A percentile compares a stretch with the other conserved stretches of the same genome.
Evolutionary conservation across 2,888 invertebrate species (phyloP).

Genomic region (Gari tellinella): DNA sequence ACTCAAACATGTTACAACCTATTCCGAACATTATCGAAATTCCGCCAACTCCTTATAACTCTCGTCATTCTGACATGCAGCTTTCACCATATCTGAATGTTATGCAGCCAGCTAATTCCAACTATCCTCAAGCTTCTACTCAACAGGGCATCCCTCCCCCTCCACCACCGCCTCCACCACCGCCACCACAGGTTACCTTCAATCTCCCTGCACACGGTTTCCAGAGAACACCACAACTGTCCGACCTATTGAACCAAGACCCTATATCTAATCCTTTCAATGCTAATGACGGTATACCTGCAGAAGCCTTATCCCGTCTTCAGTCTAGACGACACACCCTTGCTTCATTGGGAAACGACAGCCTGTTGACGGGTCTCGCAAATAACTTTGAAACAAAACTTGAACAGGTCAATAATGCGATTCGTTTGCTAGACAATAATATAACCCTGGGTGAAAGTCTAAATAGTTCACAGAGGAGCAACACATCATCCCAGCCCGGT

Average conservation of each 20-base stretch:
- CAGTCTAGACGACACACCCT: conserved; percentile 46
- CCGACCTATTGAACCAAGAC: too few species aligned
- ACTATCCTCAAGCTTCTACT: conserved; percentile 2
- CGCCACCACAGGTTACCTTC: conserved; percentile 34
- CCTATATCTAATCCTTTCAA: too few species aligned
- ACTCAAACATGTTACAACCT: not conserved
- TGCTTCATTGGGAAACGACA: conserved; percentile 24
- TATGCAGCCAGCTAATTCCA: too few species aligned
- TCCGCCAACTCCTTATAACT: conserved; percentile 12
- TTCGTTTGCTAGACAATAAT: conserved; percentile 34
- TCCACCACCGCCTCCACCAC: conserved; percentile 15
- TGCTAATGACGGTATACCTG: too few species aligned
- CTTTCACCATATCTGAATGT: too few species aligned
- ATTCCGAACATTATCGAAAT: conserved; percentile 22
- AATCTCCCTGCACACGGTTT: conserved; percentile 7
- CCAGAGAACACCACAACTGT: too few species aligned
- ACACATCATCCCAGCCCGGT: too few species aligned
- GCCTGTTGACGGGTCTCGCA: not conserved
- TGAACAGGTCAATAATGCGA: conserved; percentile 43
- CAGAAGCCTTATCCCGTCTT: conserved; percentile 3
- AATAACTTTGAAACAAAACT: conserved; percentile 17
- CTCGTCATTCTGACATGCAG: too few species aligned
- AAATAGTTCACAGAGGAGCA: too few species aligned
- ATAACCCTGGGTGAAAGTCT: conserved; percentile 14
- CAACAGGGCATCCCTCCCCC: conserved; percentile 12